These are phyloP conservation scores for Festucalex cinctus DNA, from an alignment of 2,113 vertebrate species.

Conservation along the genomic window DNA sequence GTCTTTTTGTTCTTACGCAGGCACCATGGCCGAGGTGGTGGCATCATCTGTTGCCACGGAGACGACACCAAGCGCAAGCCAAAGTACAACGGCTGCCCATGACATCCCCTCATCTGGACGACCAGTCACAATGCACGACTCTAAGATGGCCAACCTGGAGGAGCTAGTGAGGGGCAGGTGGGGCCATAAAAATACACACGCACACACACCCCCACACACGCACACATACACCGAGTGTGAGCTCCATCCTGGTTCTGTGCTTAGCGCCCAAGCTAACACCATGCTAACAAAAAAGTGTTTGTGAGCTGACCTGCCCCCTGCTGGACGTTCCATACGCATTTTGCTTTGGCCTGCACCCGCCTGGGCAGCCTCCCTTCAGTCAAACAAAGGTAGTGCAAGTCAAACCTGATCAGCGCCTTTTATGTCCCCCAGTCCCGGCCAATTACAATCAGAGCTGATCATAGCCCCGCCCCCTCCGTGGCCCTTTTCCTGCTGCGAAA, in stretches of 20 bases:
- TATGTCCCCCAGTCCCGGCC: constrained; percentile 59
- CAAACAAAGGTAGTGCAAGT: background rate
- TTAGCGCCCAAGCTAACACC: constrained; percentile 11
- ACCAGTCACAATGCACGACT: constrained; percentile 10
- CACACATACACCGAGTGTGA: background rate
- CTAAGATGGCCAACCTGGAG: constrained; percentile 23
- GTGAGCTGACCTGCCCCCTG: background rate
- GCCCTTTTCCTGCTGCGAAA: constrained; percentile 64
- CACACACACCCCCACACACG: background rate
- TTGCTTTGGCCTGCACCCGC: background rate
- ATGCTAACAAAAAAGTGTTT: constrained; percentile 36
- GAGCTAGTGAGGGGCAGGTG: constrained; percentile 46
- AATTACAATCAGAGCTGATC: constrained; percentile 53
- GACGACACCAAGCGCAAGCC: background rate
- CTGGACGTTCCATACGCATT: background rate
- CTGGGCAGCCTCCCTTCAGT: background rate
- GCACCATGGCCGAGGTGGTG: background rate
- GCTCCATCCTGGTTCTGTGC: constrained; percentile 4
- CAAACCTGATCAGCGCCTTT: background rate
- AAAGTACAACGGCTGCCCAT: background rate
- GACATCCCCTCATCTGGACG: constrained; percentile 38
- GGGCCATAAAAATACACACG: constrained; percentile 33
- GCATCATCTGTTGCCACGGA: constrained; percentile 7
- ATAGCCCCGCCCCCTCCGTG: constrained; percentile 68
- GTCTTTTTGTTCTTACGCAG: background rate